A percentile compares a stretch with the other conserved stretches of the same genome.
Evolutionary conservation across 1,140 invertebrate species (phyloP).

Genomic region (Notospermus geniculatus): DNA sequence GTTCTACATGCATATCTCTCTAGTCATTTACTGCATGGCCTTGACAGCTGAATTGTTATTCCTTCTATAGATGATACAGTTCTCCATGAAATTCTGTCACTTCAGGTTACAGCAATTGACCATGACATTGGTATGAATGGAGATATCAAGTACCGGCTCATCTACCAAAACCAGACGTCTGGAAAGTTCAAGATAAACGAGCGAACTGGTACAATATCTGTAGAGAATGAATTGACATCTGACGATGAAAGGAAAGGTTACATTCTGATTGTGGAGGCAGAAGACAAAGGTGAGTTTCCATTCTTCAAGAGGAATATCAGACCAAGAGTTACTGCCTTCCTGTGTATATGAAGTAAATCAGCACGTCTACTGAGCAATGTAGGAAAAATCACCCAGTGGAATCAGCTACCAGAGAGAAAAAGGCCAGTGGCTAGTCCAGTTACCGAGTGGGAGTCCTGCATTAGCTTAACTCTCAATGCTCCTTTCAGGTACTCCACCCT

Average conservation of each 20-base stretch:
- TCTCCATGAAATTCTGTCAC: too few species aligned
- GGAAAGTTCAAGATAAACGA: slow-evolving; percentile 41
- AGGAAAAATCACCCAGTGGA: too few species aligned
- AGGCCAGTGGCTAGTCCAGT: too few species aligned
- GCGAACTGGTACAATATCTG: slow-evolving; percentile 33
- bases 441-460: too few species aligned
- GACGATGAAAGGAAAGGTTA: slow-evolving; percentile 77
- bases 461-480: slow-evolving; percentile 9
- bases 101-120: slow-evolving; percentile 80
- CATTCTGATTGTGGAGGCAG: slow-evolving; percentile 80
- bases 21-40: too few species aligned
- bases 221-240: slow-evolving; percentile 52
- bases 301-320: too few species aligned
- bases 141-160: slow-evolving; percentile 41
- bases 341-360: too few species aligned
- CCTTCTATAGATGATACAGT: neutral
- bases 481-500: slow-evolving; percentile 70
- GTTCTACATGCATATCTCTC: too few species aligned
- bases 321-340: too few species aligned
- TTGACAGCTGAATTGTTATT: too few species aligned
- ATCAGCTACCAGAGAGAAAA: too few species aligned
- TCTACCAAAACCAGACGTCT: slow-evolving; percentile 22
- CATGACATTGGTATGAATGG: slow-evolving; percentile 74
- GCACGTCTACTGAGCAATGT: too few species aligned
- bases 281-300: slow-evolving; percentile 79